These are phyloP conservation scores for Echinops telfairi DNA, from an alignment of 2,113 vertebrate species.

Conservation along the genomic window DNA sequence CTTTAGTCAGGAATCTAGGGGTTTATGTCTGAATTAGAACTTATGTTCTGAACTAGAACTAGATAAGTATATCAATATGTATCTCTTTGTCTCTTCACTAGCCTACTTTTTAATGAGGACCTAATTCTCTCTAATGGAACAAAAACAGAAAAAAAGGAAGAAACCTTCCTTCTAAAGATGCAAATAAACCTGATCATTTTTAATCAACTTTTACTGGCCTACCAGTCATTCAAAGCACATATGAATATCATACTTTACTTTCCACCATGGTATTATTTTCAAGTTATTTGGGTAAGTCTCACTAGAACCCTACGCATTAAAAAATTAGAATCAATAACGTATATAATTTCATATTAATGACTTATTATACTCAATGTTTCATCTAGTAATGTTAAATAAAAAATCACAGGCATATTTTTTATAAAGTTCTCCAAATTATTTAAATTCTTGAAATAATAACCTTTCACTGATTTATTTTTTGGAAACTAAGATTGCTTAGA, in stretches of 20 bases:
- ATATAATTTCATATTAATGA: conserved; percentile 33
- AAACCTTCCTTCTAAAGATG: neutral
- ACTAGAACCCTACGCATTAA: neutral
- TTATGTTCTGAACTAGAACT: neutral
- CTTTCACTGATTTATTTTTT: neutral
- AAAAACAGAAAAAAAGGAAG: neutral
- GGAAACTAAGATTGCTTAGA: neutral
- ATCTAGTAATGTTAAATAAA: neutral
- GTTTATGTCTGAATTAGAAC: neutral
- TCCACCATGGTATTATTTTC: neutral
- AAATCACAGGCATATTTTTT: conserved; percentile 18
- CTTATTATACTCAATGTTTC: neutral
- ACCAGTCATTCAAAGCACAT: conserved; percentile 7
- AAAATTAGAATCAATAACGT: neutral
- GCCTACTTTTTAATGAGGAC: neutral
- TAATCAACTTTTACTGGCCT: neutral
- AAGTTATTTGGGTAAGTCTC: conserved; percentile 2
- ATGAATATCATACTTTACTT: conserved; percentile 5
- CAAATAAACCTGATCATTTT: neutral
- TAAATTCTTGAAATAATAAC: neutral
- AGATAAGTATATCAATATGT: neutral
- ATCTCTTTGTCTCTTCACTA: neutral
- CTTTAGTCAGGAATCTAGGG: neutral
- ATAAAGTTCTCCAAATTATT: neutral
- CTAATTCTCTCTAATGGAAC: neutral